phyloP scores from a whole-genome alignment of 2,888 invertebrate species.

The Anticlea derivata region DNA sequence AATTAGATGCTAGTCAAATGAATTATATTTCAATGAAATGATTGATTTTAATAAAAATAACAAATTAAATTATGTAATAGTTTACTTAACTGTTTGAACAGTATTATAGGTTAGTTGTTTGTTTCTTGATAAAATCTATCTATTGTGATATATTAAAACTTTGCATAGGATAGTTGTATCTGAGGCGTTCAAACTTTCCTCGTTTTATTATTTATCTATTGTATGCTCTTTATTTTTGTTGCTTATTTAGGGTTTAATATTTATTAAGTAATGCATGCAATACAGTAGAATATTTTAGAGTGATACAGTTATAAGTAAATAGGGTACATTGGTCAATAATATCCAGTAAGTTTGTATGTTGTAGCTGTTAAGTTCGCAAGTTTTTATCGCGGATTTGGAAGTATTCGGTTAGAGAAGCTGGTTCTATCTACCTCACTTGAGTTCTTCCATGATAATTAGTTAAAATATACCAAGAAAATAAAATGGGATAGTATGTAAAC shows the following conservation, averaged over 20 bases:
- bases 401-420: neutral
- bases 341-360: constrained; percentile 12
- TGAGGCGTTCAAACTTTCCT: constrained; percentile 27
- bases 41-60: constrained; percentile 66
- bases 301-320: constrained; percentile 21
- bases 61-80: constrained; percentile 60
- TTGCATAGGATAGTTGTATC: constrained; percentile 57
- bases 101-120: constrained; percentile 81
- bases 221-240: constrained; percentile 29
- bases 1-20: constrained; percentile 81
- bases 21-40: constrained; percentile 66
- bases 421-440: constrained; percentile 5
- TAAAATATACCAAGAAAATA: neutral
- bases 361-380: constrained; percentile 12
- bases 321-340: constrained; percentile 29
- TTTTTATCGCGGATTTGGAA: neutral
- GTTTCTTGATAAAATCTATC: constrained; percentile 64
- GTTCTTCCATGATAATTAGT: constrained; percentile 10
- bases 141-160: constrained; percentile 67
- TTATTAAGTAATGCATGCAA: constrained; percentile 22
- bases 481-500: too few relatives aligned
- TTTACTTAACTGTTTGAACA: constrained; percentile 68
- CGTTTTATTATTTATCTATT: constrained; percentile 33
- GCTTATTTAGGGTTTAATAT: constrained; percentile 23
- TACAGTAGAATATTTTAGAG: constrained; percentile 27